phyloP scores from a whole-genome alignment of 1,140 invertebrate genomes.

The Philopotamus ludificatus region DNA sequence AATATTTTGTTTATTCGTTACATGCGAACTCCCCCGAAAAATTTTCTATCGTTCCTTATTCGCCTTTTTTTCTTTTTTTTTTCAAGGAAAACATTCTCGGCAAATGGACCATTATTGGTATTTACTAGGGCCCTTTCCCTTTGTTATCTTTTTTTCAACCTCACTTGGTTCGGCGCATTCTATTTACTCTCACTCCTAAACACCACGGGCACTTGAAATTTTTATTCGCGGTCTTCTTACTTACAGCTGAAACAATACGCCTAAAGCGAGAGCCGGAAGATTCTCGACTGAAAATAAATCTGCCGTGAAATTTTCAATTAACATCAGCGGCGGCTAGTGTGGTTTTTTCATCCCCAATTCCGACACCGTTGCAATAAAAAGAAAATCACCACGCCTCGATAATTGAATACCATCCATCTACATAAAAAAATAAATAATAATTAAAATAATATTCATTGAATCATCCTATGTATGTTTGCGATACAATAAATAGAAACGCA shows the following conservation, averaged over 20 bases:
- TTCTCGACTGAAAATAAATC: not conserved
- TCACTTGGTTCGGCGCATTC: slow-evolving; percentile 27
- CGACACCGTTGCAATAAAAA: no score
- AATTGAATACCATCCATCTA: no score
- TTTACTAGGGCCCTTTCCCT: slow-evolving; percentile 27
- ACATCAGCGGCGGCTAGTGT: no score
- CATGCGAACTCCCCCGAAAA: not conserved
- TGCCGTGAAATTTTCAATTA: not conserved
- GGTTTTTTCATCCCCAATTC: no score
- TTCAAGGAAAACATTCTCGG: slow-evolving; percentile 20
- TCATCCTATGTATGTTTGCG: no score
- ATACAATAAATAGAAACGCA: no score
- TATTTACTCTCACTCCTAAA: slow-evolving; percentile 15
- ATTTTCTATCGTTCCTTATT: not conserved
- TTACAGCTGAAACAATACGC: slow-evolving; percentile 21
- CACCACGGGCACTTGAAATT: not conserved
- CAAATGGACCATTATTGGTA: slow-evolving; percentile 29
- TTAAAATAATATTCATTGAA: no score
- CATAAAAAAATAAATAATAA: no score
- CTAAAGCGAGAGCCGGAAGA: not conserved
- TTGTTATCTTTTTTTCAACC: slow-evolving; percentile 36
- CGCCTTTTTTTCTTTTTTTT: slow-evolving; percentile 9
- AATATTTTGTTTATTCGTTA: not conserved
- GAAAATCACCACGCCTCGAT: no score
- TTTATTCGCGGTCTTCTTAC: slow-evolving; percentile 6